Base-by-base conservation (phyloP, 2,113 vertebrate genomes). In the Myocastor coypus region DNA sequence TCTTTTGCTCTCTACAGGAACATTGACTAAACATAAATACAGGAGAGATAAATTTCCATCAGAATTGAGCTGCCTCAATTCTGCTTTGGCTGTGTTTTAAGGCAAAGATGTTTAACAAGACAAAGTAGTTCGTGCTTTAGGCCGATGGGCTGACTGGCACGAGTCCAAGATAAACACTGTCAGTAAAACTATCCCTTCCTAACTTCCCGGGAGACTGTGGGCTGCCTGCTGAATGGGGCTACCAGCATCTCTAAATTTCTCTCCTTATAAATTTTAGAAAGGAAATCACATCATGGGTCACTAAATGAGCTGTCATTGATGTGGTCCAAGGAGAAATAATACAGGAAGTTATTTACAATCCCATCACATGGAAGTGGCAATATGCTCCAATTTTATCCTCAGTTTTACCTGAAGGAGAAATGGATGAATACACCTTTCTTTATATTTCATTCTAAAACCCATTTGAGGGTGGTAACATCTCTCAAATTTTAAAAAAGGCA, bases 161-260 rank as follows among this genome's bases (percentile, higher is more conserved):
- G 89, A 4, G 50, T 98, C 95, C 97, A 98, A 93, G 95, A 63
- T 83, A 97, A 98, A 96, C 61, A 86, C 1, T 86, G 37, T 52
- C 91, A 94, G 61, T 75, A 77, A 96, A 98, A 92, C 26, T 3
- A 63, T 42, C 92, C 66, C 55, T 96, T 94, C 94, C 28, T 30
- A 89, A 20, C 11, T 71, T 97, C 75, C 85, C 20, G 1, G 83
- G 80, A 71, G 80, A 68, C 46, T 89, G 24, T 16, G 84, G 95
- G 20, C 46, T 91, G 61, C 87, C 86, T 92, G 17, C 84, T 92
- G 81, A 96, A 73, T 46, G 95, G 30, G 24, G 69, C 50, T 85
- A 94, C 63, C 94, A 94, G 59, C 40, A 83, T 82, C 66, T 92
- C 92, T 80, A 92, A 59, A 0, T 59, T 86, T 88, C 61, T 92